Evolutionary conservation across 2,797 vertebrate genomes (phyloP).

Genomic region (Pseudochirops cupreus): DNA sequence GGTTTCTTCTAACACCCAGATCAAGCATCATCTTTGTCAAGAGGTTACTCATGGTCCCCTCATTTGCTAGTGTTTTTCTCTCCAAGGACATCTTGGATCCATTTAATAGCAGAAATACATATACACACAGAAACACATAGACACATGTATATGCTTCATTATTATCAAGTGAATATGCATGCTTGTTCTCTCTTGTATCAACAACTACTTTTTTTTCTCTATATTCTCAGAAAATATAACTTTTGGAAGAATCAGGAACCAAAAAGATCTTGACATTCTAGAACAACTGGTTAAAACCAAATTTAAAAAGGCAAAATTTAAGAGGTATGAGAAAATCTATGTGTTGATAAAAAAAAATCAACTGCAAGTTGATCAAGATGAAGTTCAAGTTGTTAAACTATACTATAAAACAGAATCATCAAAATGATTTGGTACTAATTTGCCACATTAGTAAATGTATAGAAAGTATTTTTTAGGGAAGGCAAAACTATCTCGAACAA

Average conservation of each 20-base stretch:
- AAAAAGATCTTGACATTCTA: background rate
- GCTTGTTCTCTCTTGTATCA: background rate
- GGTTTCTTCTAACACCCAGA: background rate
- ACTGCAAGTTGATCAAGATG: background rate
- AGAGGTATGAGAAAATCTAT: background rate
- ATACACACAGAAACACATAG: too few relatives aligned
- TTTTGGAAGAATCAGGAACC: background rate
- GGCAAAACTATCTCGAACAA: background rate
- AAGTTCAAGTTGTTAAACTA: background rate
- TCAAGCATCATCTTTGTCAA: background rate
- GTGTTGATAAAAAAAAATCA: background rate
- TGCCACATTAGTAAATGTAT: background rate
- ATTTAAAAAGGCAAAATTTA: background rate
- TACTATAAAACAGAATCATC: background rate
- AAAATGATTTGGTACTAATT: background rate
- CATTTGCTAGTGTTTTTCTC: background rate
- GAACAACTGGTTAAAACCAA: background rate
- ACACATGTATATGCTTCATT: background rate
- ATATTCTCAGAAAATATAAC: background rate
- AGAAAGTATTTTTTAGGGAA: accelerated
- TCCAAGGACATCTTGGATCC: background rate
- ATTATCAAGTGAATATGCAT: background rate
- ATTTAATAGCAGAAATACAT: background rate
- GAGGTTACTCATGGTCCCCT: background rate
- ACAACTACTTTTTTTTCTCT: background rate